Conservation (phyloP, 2,888 invertebrate genomes). For the Catocala sponsa region DNA sequence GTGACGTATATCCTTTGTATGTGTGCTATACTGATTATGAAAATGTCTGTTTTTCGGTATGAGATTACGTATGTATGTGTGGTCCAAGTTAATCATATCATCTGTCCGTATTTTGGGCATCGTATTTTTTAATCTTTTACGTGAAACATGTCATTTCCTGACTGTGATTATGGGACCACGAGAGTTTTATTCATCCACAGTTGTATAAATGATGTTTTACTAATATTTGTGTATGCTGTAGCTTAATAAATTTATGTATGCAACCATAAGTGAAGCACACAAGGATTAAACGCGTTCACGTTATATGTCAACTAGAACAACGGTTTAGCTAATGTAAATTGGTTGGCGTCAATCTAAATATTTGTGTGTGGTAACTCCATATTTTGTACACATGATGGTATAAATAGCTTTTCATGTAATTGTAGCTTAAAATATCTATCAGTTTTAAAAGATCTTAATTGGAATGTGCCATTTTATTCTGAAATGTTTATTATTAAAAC, state of each 20-base stretch:
- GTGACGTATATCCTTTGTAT: slow-evolving; percentile 25
- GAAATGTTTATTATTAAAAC: no score
- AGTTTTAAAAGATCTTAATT: no score
- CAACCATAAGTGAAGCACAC: not conserved
- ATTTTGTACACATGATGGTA: not conserved
- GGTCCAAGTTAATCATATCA: slow-evolving; percentile 13
- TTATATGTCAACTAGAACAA: slow-evolving; percentile 1
- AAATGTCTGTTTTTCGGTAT: slow-evolving; percentile 26
- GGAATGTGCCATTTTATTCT: no score
- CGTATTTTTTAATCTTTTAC: slow-evolving; percentile 9
- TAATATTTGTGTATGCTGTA: not conserved
- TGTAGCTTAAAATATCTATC: no score
- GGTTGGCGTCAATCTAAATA: slow-evolving; percentile 7
- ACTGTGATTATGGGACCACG: not conserved
- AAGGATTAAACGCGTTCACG: not conserved
- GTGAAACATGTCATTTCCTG: slow-evolving; percentile 2
- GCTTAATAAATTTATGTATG: not conserved
- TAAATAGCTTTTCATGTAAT: no score
- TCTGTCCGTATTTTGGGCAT: slow-evolving; percentile 2
- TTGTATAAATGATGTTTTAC: no score
- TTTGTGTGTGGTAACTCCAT: slow-evolving; percentile 2
- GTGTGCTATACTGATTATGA: slow-evolving; percentile 37
- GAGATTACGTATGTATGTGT: not conserved
- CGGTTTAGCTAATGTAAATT: slow-evolving; percentile 10
- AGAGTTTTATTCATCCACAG: not conserved